Evolutionary conservation across 2,888 invertebrate genomes (phyloP).

Genomic region (Apoderus coryli): DNA sequence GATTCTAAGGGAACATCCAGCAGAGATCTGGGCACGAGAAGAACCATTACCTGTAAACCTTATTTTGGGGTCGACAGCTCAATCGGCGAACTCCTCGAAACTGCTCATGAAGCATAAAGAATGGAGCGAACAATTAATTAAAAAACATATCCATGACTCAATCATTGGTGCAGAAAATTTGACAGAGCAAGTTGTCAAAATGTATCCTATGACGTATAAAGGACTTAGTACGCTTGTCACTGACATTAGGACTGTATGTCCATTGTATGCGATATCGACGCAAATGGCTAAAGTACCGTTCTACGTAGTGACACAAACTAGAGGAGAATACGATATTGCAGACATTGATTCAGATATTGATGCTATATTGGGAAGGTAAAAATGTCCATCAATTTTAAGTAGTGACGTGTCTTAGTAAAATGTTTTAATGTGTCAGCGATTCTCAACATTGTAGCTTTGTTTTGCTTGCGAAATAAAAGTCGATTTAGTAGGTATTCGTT

Average conservation of each 20-base stretch:
- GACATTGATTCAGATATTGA: slow-evolving; percentile 52
- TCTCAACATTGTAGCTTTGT: too few species aligned
- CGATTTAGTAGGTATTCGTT: too few species aligned
- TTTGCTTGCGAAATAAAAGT: too few species aligned
- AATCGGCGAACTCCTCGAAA: slow-evolving; percentile 51
- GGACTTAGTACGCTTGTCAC: slow-evolving; percentile 61
- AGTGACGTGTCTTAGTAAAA: too few species aligned
- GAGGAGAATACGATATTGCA: slow-evolving; percentile 31
- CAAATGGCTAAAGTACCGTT: slow-evolving; percentile 49
- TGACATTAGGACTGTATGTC: slow-evolving; percentile 66
- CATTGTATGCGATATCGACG: slow-evolving; percentile 52
- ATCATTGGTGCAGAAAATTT: slow-evolving; percentile 47
- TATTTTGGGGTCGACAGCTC: slow-evolving; percentile 60
- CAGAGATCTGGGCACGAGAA: slow-evolving; percentile 43
- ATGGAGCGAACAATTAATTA: slow-evolving; percentile 52
- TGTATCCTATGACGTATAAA: slow-evolving; percentile 50
- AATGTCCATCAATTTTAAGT: too few species aligned
- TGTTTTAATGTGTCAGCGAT: too few species aligned
- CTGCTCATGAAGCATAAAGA: slow-evolving; percentile 44
- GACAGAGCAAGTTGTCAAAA: slow-evolving; percentile 44
- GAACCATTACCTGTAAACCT: slow-evolving; percentile 35
- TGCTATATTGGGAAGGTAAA: slow-evolving; percentile 65
- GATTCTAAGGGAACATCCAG: slow-evolving; percentile 50
- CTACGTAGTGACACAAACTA: slow-evolving; percentile 57
- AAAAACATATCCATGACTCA: slow-evolving; percentile 46